Evolutionary conservation across 1,140 invertebrate species (phyloP), one percentile per base, ranked within the genome.

Genomic region (Drosophila serrata): DNA sequence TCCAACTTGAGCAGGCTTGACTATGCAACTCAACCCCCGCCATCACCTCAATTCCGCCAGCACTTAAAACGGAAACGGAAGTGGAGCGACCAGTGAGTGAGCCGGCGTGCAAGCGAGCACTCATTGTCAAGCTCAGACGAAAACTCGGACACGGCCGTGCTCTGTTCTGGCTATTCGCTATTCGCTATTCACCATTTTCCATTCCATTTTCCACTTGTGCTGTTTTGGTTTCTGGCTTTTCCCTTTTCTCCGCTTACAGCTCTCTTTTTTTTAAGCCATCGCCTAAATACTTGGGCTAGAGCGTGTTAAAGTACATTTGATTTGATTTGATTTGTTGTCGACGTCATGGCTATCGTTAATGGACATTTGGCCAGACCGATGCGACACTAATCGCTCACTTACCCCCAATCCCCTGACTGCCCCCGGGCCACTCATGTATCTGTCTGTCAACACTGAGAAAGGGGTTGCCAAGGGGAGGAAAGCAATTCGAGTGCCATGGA

Each of bases 231-330:
- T 58, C 59, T 61, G 27, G 42, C 31, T 63, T 79, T 29, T 57
- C 51, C 27, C 48, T 40, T 77, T 33, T 57, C 51, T n/a, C 55
- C 43, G 29, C 15, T 22, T 12, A 35, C 27, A 13, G 31, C 46
- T n/a, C n/a, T n/a, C n/a, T n/a, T 60, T 55, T 79, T 75, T 74
- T 70, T 58, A 49, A 73, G 81, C 80, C 70, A 70, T 88, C 81
- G 77, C 73, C 72, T 90, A 88, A 90, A 90, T 90, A 90, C 84
- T 90, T 79, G 65, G 68, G 58, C 73, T 75, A 67, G 84, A 79
- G 84, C 85, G 84, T 88, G 84, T 88, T 88, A 88, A 88, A 88
- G 85, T 88, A 88, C 85, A 90, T 88, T 90, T 88, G 81, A 88
- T 88, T 88, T 87, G 80, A 87, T 87, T 87, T 87, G 82, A 88